These are phyloP conservation scores for Potorous gilbertii DNA, from an alignment of 2,797 vertebrate species.

Conservation along the genomic window DNA sequence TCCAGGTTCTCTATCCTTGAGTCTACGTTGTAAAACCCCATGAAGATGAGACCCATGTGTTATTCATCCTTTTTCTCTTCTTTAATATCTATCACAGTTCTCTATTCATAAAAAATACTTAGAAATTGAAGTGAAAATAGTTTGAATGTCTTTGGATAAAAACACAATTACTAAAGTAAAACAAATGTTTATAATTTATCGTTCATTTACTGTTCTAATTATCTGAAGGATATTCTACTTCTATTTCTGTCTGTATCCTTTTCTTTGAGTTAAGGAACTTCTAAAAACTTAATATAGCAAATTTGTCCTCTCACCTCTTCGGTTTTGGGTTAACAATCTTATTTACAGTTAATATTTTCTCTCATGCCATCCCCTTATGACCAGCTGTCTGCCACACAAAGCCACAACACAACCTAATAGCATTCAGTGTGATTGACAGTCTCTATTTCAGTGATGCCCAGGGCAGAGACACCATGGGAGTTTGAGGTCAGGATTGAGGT, in stretches of 20 bases:
- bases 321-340: constrained; percentile 10
- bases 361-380: background rate
- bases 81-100: background rate
- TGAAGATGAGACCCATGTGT: background rate
- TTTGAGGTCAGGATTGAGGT: constrained; percentile 5
- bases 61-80: background rate
- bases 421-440: background rate
- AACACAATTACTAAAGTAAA: background rate
- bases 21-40: background rate
- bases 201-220: constrained; percentile 10
- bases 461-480: background rate
- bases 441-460: constrained; percentile 31
- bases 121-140: background rate
- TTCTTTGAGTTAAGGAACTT: background rate
- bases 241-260: background rate
- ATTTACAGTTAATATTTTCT: background rate
- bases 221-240: background rate
- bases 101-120: background rate
- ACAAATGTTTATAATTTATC: background rate
- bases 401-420: constrained; percentile 5
- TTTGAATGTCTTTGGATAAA: constrained; percentile 42
- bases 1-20: too few relatives aligned
- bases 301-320: background rate
- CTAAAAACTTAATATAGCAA: background rate
- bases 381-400: background rate